phyloP scores from a whole-genome alignment of 1,140 invertebrate species.

The Brachystomella parvula region DNA sequence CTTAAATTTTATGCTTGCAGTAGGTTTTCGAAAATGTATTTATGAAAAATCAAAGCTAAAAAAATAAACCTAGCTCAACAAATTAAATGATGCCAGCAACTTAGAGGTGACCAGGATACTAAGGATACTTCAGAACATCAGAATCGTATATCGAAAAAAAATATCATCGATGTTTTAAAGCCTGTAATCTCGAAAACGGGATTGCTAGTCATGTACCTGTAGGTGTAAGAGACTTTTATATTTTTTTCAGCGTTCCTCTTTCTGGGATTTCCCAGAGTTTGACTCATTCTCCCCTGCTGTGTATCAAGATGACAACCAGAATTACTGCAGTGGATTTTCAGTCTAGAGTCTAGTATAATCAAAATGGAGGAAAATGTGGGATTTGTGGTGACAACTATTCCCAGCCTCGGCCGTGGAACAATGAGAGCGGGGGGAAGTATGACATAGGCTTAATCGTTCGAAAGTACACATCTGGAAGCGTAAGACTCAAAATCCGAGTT shows the following conservation, averaged over 20 bases:
- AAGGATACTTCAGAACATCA: too few relatives aligned
- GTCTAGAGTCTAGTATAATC: background rate
- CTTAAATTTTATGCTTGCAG: too few relatives aligned
- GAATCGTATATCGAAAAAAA: too few relatives aligned
- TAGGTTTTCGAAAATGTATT: too few relatives aligned
- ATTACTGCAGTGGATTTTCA: slow-evolving; percentile 37
- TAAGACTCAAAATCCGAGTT: background rate
- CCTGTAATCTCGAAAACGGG: too few relatives aligned
- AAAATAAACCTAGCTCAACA: too few relatives aligned
- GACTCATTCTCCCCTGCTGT: slow-evolving; percentile 23
- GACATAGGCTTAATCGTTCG: slow-evolving; percentile 15
- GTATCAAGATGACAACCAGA: slow-evolving; percentile 41
- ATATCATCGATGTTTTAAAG: too few relatives aligned
- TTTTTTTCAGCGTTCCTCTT: slow-evolving; percentile 41
- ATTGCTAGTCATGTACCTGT: background rate
- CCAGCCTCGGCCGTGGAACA: slow-evolving; percentile 30
- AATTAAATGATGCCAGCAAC: too few relatives aligned
- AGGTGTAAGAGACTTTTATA: background rate
- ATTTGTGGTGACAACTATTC: slow-evolving; percentile 42
- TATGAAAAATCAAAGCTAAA: too few relatives aligned
- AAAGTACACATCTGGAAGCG: slow-evolving; percentile 30
- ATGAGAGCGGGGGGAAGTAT: slow-evolving; percentile 25
- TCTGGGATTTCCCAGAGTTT: slow-evolving; percentile 39
- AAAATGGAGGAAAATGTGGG: slow-evolving; percentile 45
- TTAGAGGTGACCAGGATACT: too few relatives aligned